These are phyloP conservation scores for Proterorhinus semilunaris DNA, from an alignment of 2,113 vertebrate species.

Conservation along the genomic window DNA sequence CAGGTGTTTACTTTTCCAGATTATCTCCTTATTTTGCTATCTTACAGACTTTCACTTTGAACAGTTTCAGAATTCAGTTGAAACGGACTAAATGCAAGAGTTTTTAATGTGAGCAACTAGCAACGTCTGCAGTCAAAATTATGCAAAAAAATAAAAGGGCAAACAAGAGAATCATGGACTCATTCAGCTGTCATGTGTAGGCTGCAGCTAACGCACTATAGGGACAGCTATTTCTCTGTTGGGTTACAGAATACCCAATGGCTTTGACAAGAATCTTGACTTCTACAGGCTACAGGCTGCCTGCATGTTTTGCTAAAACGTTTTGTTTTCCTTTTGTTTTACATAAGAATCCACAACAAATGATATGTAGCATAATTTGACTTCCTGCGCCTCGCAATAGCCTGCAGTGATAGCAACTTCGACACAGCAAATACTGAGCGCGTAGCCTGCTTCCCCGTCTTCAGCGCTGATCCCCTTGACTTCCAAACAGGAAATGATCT, in stretches of 20 bases:
- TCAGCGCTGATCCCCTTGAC: constrained; percentile 19
- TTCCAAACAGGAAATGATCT: constrained; percentile 63
- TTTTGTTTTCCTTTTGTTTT: background rate
- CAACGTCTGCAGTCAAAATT: too few species aligned
- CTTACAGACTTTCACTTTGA: too few species aligned
- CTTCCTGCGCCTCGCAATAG: constrained; percentile 12
- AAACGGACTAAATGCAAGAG: too few species aligned
- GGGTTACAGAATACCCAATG: background rate
- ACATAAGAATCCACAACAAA: background rate
- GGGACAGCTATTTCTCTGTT: background rate
- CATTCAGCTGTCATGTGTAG: background rate
- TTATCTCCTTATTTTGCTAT: too few species aligned
- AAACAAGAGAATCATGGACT: background rate
- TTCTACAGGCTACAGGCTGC: too few species aligned
- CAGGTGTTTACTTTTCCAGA: too few species aligned
- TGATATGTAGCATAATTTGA: background rate
- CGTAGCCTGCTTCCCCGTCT: constrained; percentile 34
- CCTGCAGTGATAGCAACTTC: constrained; percentile 25
- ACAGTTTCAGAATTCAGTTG: too few species aligned
- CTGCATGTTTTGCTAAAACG: background rate
- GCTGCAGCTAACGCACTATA: background rate
- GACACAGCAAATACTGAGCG: constrained; percentile 32
- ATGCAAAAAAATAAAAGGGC: too few species aligned
- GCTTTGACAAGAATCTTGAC: background rate
- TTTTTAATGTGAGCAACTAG: too few species aligned